These are phyloP conservation scores for Carlito syrichta DNA, from an alignment of 2,113 vertebrate species.

Conservation along the genomic window DNA sequence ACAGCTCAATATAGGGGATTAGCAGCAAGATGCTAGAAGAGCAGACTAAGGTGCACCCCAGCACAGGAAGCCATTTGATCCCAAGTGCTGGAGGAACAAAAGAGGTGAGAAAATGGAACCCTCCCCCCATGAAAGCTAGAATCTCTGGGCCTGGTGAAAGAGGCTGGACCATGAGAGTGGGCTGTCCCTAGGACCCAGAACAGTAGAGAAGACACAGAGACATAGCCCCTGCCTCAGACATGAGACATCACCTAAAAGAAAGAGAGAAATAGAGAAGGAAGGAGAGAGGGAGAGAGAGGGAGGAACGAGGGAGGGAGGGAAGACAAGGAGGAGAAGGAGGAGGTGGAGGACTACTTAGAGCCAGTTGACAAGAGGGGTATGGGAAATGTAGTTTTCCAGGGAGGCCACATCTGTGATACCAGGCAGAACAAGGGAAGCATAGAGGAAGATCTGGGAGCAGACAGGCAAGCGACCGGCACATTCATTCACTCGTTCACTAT, in stretches of 20 bases:
- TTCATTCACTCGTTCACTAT: rapidly evolving
- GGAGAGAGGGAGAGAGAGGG: not conserved
- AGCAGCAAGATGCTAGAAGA: not conserved
- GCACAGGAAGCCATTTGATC: not conserved
- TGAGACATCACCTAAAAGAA: not conserved
- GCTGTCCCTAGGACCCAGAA: not conserved
- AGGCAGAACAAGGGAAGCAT: not conserved
- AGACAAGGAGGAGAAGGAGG: not conserved
- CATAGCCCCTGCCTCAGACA: not conserved
- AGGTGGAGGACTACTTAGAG: not conserved
- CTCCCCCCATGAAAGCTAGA: not conserved
- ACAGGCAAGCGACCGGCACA: not conserved
- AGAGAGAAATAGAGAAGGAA: not conserved
- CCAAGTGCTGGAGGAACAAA: no score
- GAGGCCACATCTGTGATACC: not conserved
- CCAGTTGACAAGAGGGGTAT: not conserved
- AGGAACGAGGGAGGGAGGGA: no score
- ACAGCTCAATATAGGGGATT: not conserved
- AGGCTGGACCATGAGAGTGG: no score
- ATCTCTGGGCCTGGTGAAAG: not conserved
- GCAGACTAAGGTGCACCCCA: not conserved
- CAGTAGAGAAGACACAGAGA: not conserved
- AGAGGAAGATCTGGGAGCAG: not conserved
- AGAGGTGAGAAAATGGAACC: not conserved
- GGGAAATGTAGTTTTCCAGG: not conserved